Conservation (phyloP, 2,113 vertebrate species). For the Martes martes region DNA sequence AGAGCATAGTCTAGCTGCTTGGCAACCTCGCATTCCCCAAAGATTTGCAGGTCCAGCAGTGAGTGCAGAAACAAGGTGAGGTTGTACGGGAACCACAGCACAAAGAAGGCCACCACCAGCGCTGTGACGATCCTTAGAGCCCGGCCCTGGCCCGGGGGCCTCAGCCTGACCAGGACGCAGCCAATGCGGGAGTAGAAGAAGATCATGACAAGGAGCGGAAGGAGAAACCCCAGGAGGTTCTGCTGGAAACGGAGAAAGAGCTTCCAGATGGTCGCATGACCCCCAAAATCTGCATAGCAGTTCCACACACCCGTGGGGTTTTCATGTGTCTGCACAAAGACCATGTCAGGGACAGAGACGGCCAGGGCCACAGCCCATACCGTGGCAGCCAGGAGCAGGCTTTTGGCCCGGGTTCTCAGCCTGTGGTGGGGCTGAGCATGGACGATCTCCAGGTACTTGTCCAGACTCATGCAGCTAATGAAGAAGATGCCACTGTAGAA, state of each 20-base stretch:
- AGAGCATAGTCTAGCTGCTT: constrained; percentile 80
- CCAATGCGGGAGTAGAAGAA: constrained; percentile 79
- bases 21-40: constrained; percentile 77
- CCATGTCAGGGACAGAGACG: constrained; percentile 78
- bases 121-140: constrained; percentile 65
- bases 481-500: constrained; percentile 86
- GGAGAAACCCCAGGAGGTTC: constrained; percentile 81
- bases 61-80: constrained; percentile 81
- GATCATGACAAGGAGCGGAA: constrained; percentile 80
- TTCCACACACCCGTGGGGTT: constrained; percentile 11
- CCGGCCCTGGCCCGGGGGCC: constrained; percentile 58
- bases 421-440: constrained; percentile 47
- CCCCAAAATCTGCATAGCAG: constrained; percentile 78
- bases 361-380: constrained; percentile 79
- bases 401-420: constrained; percentile 20
- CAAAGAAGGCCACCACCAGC: constrained; percentile 81
- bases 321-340: constrained; percentile 75
- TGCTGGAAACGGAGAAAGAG: constrained; percentile 78
- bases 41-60: constrained; percentile 78
- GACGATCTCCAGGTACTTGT: constrained; percentile 80
- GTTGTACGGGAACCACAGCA: constrained; percentile 87
- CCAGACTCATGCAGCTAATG: constrained; percentile 83
- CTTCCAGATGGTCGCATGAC: constrained; percentile 78
- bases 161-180: constrained; percentile 49
- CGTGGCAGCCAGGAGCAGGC: neutral